Base-by-base conservation (phyloP, 2,113 vertebrate species). In the Eretmochelys imbricata region DNA sequence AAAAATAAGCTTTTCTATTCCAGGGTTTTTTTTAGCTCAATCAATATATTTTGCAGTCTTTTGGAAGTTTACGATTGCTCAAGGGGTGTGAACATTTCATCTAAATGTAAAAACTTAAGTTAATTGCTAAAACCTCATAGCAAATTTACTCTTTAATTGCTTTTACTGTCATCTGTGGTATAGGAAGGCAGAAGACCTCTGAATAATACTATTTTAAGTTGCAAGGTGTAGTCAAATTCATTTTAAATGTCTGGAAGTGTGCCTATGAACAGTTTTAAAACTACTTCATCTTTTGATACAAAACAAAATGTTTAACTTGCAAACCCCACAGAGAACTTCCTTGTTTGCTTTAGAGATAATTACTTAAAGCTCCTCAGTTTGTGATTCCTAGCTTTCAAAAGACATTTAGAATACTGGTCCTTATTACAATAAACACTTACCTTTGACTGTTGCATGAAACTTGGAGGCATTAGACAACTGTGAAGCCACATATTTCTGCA, bases 401-500 rank as follows among this genome's bases (percentile, higher is more conserved):
- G 50, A 82, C 48, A 4, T 48, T n/a, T 76, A 82, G 82, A 82
- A 86, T n/a, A 11, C 85, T 82, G 59, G 57, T 38, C 54, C 35
- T 91, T 88, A 4, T 76, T 88, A 54, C 48, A 93, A 80, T 3
- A 51, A 93, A n/a, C 10, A 31, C 12, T 86, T 51, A 86, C 82
- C 79, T 55, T 22, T 50, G 42, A 54, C 17, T 89, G 35, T 78
- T 89, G 76, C 24, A 54, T 92, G 87, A 87, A 94, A 90, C 65
- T 91, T 93, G 24, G 69, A 96, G 92, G 76, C 54, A 27, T 35
- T 51, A 80, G 86, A 53, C 53, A 89, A 53, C 42, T 38, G 9
- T 24, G 85, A 95, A 92, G 87, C 62, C 8, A 49, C 59, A 85
- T 76, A 87, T 95, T 94, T 82, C 95, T 98, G 95, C 80, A 94